These are phyloP conservation scores for Philonicus albiceps DNA, from an alignment of 2,888 invertebrate genomes.

Conservation along the genomic window DNA sequence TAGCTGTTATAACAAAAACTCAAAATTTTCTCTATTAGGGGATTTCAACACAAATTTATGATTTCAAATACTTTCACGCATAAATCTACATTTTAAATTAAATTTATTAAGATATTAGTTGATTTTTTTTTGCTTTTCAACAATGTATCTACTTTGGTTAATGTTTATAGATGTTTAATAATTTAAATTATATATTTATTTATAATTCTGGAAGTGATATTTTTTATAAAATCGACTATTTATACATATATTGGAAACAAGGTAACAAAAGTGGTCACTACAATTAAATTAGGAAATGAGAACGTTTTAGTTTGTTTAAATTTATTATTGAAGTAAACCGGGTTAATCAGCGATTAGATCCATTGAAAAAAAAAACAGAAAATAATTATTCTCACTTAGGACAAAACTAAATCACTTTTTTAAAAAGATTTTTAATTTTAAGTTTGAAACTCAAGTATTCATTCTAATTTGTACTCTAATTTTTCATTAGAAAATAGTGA, in stretches of 20 bases:
- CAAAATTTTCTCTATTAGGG: constrained; percentile 10
- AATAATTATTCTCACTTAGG: not conserved
- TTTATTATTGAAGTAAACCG: not conserved
- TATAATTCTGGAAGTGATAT: not conserved
- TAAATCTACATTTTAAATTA: not conserved
- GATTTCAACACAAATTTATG: constrained; percentile 18
- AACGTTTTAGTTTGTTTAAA: not conserved
- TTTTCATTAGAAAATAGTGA: too few species aligned
- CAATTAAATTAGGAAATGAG: not conserved
- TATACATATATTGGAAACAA: not conserved
- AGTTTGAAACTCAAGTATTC: too few species aligned
- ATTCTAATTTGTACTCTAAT: too few species aligned
- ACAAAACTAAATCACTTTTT: too few species aligned
- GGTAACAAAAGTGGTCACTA: not conserved
- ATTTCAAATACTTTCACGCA: constrained; percentile 10
- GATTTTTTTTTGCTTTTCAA: not conserved
- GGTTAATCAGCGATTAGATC: not conserved
- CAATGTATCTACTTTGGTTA: not conserved
- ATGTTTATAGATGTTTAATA: not conserved
- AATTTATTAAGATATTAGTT: not conserved
- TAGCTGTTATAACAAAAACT: not conserved
- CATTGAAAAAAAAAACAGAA: not conserved
- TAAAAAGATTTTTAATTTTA: too few species aligned
- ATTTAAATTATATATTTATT: not conserved
- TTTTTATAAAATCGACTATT: too few species aligned